Evolutionary conservation across 2,888 invertebrate genomes (phyloP), one percentile per base, ranked within the genome.

Genomic region (Cataglyphis rosenhaueri): DNA sequence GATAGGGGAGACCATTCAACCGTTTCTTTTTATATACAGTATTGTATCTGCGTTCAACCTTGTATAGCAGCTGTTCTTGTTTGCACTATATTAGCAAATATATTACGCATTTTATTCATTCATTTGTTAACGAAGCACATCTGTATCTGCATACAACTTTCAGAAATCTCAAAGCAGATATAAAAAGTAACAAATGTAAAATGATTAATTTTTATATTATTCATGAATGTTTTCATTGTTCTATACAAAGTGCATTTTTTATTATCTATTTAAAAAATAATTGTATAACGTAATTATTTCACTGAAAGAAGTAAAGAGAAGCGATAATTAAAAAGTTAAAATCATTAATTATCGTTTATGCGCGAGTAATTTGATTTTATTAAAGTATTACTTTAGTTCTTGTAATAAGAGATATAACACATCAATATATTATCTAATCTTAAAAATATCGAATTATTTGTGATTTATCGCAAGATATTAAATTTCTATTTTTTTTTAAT

Each of bases 11-110:
- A n/a, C n/a, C 3, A 15, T 5, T 41, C 52, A 38, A 52, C 2
- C n/a, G 3, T 65, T 38, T 65, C 6, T 12, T 76, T 55, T 64
- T 76, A 76, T 76, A 57, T 38, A 15, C 29, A 10, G 6, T 70
- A 18, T 44, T 38, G 4, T 55, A 75, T 44, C 8, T 38, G 38
- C 25, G 1, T 55, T 55, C 29, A 38, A 12, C 12, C 38, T 76
- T 41, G 55, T 29, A 21, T n/a, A 65, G 41, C 29, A 65, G 38
- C n/a, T 65, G 76, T 15, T 29, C 38, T 41, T 65, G 15, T 55
- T 64, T 76, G 15, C 21, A 8, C 4, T 55, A 9, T 35, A 55
- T 52, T 25, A 38, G 25, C 35, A 55, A 61, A 12, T 41, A 29
- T 44, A 71, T 73, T 44, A 52, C 29, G 41, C 35, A 62, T 3